Percentiles rank a stretch among this genome's conserved stretches.
Conservation (phyloP, 2,797 vertebrate genomes). For the Phyllotis vaccarum region DNA sequence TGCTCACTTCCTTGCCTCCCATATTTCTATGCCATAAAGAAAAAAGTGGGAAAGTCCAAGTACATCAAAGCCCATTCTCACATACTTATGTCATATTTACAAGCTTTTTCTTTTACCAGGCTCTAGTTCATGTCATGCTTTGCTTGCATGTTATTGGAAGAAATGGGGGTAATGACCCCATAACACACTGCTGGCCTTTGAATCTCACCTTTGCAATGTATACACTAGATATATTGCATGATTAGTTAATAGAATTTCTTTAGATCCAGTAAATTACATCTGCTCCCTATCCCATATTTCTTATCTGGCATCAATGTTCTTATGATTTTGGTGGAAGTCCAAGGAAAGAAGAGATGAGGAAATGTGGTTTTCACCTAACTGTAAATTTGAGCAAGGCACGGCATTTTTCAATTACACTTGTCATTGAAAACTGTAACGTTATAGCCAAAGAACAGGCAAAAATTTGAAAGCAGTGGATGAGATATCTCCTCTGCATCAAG, state of each 20-base stretch:
- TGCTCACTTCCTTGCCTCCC: accelerated
- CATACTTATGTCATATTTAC: background rate
- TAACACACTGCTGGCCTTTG: background rate
- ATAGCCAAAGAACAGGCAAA: background rate
- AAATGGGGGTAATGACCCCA: background rate
- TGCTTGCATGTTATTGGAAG: slow-evolving; percentile 18
- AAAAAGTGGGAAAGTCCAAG: background rate
- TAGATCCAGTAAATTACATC: slow-evolving; percentile 2
- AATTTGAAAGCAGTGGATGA: background rate
- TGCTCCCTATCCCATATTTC: background rate
- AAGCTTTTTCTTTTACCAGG: background rate
- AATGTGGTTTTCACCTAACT: background rate
- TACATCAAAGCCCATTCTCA: background rate
- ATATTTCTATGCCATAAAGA: background rate
- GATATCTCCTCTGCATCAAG: background rate
- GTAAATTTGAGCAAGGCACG: background rate
- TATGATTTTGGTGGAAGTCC: background rate
- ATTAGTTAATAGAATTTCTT: slow-evolving; percentile 37
- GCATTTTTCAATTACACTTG: slow-evolving; percentile 44
- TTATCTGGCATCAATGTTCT: background rate
- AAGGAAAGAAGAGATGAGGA: background rate
- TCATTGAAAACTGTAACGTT: slow-evolving; percentile 14
- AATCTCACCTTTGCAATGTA: background rate
- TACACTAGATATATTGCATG: too few relatives aligned
- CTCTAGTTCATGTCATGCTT: background rate